phyloP scores from a whole-genome alignment of 2,113 vertebrate species.

The Gasterosteus nipponicus region DNA sequence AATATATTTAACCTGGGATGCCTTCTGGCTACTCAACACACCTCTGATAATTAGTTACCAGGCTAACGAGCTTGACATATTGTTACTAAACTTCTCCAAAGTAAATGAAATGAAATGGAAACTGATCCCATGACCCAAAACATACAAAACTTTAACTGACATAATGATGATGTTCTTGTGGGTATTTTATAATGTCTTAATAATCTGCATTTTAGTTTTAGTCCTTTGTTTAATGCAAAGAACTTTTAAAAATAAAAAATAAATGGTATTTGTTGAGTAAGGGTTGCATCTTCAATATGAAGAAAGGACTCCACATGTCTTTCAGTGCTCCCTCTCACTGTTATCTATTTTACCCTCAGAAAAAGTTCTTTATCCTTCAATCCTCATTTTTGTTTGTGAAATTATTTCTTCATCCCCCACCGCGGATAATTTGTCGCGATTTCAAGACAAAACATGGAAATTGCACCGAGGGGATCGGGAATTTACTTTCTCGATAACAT shows the following conservation, averaged over 20 bases:
- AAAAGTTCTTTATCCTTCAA: slow-evolving; percentile 27
- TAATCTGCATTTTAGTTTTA: neutral
- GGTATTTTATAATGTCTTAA: too few species aligned
- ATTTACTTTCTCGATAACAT: slow-evolving; percentile 70
- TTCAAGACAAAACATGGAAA: slow-evolving; percentile 62
- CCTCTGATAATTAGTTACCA: neutral
- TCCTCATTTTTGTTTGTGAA: slow-evolving; percentile 38
- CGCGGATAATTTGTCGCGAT: slow-evolving; percentile 52
- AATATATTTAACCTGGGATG: neutral
- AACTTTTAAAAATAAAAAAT: neutral
- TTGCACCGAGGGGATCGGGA: slow-evolving; percentile 64
- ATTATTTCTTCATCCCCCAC: slow-evolving; percentile 40
- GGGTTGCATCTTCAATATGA: neutral
- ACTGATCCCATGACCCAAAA: neutral
- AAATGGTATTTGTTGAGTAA: neutral
- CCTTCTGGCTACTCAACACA: neutral
- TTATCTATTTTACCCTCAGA: slow-evolving; percentile 16
- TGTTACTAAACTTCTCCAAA: neutral
- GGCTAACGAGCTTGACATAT: neutral
- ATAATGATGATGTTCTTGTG: neutral
- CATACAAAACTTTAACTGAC: neutral
- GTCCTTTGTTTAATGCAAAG: neutral
- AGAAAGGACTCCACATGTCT: neutral
- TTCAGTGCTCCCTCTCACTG: slow-evolving; percentile 2
- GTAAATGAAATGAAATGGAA: neutral